A percentile compares a stretch with the other conserved stretches of the same genome.
Evolutionary conservation across 2,113 vertebrate genomes (phyloP).

Genomic region (Cheirogaleus medius): DNA sequence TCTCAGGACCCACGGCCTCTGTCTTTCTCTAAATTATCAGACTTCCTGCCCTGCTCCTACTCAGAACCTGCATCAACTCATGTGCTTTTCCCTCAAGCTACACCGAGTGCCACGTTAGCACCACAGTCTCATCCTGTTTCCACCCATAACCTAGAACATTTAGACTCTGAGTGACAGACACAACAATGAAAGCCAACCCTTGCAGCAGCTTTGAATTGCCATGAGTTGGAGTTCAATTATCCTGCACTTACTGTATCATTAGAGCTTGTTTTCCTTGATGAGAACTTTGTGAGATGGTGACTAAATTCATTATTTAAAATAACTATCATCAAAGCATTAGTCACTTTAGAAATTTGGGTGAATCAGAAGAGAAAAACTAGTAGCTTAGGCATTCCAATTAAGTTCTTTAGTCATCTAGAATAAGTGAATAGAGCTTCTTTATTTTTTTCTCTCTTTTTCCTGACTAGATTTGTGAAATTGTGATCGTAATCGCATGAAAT

Average conservation of each 20-base stretch:
- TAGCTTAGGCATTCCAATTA: neutral
- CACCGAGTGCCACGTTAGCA: neutral
- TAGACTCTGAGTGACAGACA: neutral
- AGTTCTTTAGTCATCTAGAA: neutral
- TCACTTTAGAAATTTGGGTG: conserved; percentile 3
- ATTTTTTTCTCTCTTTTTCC: neutral
- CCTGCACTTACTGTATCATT: neutral
- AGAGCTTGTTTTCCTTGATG: conserved; percentile 32
- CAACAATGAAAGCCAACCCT: neutral
- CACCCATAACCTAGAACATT: neutral
- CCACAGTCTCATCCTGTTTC: neutral
- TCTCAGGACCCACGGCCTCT: neutral
- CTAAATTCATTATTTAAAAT: conserved; percentile 8
- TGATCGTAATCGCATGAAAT: neutral
- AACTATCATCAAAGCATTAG: neutral
- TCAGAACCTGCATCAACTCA: neutral
- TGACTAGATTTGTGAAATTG: neutral
- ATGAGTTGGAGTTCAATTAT: neutral
- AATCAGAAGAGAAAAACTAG: conserved; percentile 42
- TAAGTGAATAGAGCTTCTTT: neutral
- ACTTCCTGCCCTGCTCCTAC: neutral
- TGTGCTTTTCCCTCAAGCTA: neutral
- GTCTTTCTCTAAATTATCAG: neutral
- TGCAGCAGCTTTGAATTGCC: neutral
- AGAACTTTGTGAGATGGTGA: neutral